Conservation (phyloP, 2,797 vertebrate species). For the Yasuhikotakia modesta region DNA sequence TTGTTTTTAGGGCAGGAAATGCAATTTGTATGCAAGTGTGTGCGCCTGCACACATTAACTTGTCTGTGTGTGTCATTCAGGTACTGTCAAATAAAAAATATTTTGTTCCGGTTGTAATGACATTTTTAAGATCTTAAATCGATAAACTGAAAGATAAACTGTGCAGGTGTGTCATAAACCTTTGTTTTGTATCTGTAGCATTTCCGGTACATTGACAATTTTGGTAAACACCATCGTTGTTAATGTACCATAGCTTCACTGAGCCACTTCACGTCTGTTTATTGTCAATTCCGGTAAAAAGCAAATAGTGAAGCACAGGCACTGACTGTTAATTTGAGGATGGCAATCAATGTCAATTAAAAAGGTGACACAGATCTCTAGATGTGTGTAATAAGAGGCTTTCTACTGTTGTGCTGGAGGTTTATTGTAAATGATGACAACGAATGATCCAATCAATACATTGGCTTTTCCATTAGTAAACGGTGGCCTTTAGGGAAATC, state of each 20-base stretch:
- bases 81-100: background rate
- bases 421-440: background rate
- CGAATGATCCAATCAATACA: background rate
- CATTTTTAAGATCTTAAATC: background rate
- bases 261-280: conserved; percentile 9
- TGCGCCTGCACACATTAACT: background rate
- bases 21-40: background rate
- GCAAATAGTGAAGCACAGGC: background rate
- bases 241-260: background rate
- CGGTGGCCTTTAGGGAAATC: background rate
- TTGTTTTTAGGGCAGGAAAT: conserved; percentile 10
- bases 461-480: background rate
- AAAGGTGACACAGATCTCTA: conserved; percentile 10
- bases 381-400: background rate
- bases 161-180: background rate
- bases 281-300: conserved; percentile 30
- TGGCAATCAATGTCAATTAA: conserved; percentile 5
- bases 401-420: background rate
- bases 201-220: conserved; percentile 7
- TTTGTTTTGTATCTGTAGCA: background rate
- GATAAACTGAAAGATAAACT: background rate
- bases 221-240: conserved; percentile 22
- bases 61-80: conserved; percentile 7
- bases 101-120: background rate
- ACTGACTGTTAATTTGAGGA: conserved; percentile 7